phyloP scores from a whole-genome alignment of 2,113 vertebrate species.

The Blennius ocellaris region DNA sequence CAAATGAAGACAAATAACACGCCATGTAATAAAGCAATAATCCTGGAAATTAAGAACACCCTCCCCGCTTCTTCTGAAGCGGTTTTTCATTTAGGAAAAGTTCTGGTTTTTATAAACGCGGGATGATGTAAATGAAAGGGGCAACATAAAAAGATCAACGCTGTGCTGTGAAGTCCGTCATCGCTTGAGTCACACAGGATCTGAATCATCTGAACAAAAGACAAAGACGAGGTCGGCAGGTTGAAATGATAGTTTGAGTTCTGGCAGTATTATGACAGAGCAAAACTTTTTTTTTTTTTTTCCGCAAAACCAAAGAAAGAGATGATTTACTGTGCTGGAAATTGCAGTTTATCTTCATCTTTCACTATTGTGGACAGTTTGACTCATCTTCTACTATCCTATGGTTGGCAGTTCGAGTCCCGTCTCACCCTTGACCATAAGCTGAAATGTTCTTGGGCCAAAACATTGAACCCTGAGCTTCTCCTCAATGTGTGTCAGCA shows the following conservation, averaged over 20 bases:
- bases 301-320: too few species aligned
- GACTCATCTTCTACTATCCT: too few species aligned
- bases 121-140: not conserved
- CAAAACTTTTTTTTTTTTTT: too few species aligned
- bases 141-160: not conserved
- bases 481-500: too few species aligned
- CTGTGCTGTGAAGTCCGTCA: conserved; percentile 8
- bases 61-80: not conserved
- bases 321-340: too few species aligned
- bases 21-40: not conserved
- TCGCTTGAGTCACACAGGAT: conserved; percentile 18
- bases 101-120: conserved; percentile 9
- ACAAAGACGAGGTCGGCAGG: not conserved
- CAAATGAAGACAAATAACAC: not conserved
- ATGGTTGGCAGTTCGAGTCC: too few species aligned
- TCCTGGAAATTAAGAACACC: conserved; percentile 4
- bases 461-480: too few species aligned
- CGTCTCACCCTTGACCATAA: too few species aligned
- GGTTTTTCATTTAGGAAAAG: not conserved
- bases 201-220: conserved; percentile 14
- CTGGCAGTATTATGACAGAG: not conserved
- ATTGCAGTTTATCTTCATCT: not conserved
- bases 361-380: not conserved
- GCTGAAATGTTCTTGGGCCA: too few species aligned
- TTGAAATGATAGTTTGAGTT: conserved; percentile 15